A percentile compares a stretch with the other conserved stretches of the same genome.
phyloP scores from a whole-genome alignment of 1,140 invertebrate genomes.

The Cotesia glomerata region DNA sequence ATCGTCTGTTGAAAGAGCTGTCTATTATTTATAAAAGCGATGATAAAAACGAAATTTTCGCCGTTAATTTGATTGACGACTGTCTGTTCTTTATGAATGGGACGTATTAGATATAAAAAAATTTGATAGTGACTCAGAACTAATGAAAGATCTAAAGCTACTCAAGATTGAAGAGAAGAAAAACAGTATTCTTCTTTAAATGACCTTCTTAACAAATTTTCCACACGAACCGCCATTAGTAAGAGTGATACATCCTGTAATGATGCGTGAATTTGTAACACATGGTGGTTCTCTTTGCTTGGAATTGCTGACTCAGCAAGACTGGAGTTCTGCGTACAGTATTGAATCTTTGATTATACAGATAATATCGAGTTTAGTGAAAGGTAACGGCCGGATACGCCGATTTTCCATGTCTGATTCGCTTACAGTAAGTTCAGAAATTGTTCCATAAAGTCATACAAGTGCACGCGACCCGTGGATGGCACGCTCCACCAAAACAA shows the following conservation, averaged over 20 bases:
- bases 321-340: constrained; percentile 99
- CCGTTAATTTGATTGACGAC: constrained; percentile 95
- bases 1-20: constrained; percentile 98
- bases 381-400: constrained; percentile 94
- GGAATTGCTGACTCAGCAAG: constrained; percentile 99
- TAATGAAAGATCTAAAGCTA: constrained; percentile 90
- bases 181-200: constrained; percentile 95
- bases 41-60: constrained; percentile 92
- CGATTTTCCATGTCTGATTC: constrained; percentile 81
- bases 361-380: constrained; percentile 97
- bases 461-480: constrained; percentile 99
- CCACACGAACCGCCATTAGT: constrained; percentile 99
- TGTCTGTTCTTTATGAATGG: constrained; percentile 99
- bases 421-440: constrained; percentile 69
- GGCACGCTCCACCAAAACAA: constrained; percentile 87
- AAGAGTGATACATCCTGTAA: constrained; percentile 94
- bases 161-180: constrained; percentile 97
- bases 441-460: constrained; percentile 97
- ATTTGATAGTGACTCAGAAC: constrained; percentile 96
- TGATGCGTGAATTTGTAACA: constrained; percentile 86
- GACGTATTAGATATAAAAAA: constrained; percentile 94
- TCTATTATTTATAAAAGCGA: constrained; percentile 97
- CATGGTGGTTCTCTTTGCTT: constrained; percentile 97
- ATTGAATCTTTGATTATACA: constrained; percentile 99
- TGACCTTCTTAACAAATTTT: constrained; percentile 96